Conservation (phyloP, 2,113 vertebrate genomes). For the Piaya cayana region DNA sequence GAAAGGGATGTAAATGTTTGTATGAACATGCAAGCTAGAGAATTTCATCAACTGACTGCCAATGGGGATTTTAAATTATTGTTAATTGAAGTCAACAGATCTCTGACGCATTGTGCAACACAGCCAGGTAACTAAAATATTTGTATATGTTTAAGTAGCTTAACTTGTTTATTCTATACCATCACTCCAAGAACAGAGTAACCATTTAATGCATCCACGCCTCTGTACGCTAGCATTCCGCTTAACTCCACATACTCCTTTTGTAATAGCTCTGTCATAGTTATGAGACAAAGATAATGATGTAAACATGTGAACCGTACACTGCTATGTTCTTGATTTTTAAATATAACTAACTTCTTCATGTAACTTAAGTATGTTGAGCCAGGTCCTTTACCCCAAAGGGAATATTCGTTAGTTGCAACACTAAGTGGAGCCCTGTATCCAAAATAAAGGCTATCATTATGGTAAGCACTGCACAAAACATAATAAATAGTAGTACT, state of each 20-base stretch:
- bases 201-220: neutral
- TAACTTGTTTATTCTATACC: neutral
- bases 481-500: neutral
- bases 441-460: neutral
- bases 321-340: neutral
- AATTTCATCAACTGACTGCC: neutral
- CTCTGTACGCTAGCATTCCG: neutral
- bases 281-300: neutral
- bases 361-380: neutral
- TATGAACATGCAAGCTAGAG: neutral
- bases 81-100: slow-evolving; percentile 38
- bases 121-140: neutral
- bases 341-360: neutral
- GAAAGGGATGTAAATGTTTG: slow-evolving; percentile 18
- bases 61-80: slow-evolving; percentile 33
- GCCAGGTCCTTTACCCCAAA: neutral
- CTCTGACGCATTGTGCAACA: neutral
- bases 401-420: neutral
- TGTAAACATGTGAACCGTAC: neutral
- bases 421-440: neutral
- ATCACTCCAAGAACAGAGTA: neutral
- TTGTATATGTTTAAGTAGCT: neutral
- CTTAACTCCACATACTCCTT: neutral
- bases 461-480: neutral
- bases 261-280: neutral